phyloP scores from a whole-genome alignment of 2,113 vertebrate species.

The Trinectes maculatus region DNA sequence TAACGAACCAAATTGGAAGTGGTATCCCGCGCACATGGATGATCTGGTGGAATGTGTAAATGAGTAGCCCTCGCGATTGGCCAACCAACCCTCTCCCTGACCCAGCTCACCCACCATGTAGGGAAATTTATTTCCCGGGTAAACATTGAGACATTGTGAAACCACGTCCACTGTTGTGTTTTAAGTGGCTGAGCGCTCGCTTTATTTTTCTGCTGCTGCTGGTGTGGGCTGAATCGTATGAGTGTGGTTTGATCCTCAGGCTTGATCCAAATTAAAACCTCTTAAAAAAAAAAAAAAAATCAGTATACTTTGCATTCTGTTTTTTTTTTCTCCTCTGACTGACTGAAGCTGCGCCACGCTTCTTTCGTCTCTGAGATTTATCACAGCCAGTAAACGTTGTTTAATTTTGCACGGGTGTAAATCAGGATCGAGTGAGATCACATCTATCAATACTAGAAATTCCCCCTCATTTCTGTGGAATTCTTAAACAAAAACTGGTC shows the following conservation, averaged over 20 bases:
- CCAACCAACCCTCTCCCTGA: slow-evolving; percentile 56
- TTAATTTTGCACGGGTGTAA: slow-evolving; percentile 64
- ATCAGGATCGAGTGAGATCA: slow-evolving; percentile 57
- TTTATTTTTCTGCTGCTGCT: neutral
- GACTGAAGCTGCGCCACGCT: slow-evolving; percentile 37
- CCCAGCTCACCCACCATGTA: slow-evolving; percentile 50
- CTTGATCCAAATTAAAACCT: neutral
- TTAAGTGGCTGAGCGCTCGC: neutral
- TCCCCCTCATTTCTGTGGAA: slow-evolving; percentile 39
- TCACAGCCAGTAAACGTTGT: slow-evolving; percentile 36
- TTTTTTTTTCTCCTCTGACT: slow-evolving; percentile 12
- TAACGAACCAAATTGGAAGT: slow-evolving; percentile 79
- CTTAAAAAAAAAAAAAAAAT: neutral
- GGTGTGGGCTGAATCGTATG: neutral
- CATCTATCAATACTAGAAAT: slow-evolving; percentile 49
- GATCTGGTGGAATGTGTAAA: slow-evolving; percentile 80
- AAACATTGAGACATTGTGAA: slow-evolving; percentile 43
- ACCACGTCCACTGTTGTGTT: slow-evolving; percentile 4
- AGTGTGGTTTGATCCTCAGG: neutral
- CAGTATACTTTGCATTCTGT: neutral
- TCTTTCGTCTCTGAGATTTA: too few relatives aligned
- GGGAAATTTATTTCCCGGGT: slow-evolving; percentile 39
- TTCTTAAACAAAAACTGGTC: too few relatives aligned
- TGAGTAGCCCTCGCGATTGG: slow-evolving; percentile 76
- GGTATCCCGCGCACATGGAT: slow-evolving; percentile 78